Evolutionary conservation across 1,140 invertebrate genomes (phyloP).

Genomic region (Drosophila serrata): DNA sequence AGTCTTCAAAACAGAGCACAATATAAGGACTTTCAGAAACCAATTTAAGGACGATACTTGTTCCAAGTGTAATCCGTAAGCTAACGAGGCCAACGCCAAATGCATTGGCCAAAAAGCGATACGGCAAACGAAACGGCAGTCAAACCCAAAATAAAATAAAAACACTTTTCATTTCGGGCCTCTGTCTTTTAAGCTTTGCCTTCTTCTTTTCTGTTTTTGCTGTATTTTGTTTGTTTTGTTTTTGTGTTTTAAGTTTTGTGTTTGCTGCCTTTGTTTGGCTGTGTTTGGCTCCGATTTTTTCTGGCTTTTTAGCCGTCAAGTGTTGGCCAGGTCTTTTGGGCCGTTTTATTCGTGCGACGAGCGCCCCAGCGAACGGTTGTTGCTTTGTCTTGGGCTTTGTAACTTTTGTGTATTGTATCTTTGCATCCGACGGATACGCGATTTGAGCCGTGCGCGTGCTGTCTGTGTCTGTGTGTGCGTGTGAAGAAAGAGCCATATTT

Average conservation of each 20-base stretch:
- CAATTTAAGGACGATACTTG: neutral
- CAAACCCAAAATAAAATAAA: conserved; percentile 25
- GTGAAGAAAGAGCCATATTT: conserved; percentile 81
- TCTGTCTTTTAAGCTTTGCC: conserved; percentile 6
- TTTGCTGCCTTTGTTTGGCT: conserved; percentile 45
- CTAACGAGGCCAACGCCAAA: conserved; percentile 61
- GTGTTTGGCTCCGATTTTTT: conserved; percentile 56
- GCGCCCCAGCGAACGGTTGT: conserved; percentile 77
- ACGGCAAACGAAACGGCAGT: conserved; percentile 22
- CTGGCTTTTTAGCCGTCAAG: conserved; percentile 51
- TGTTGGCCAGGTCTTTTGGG: conserved; percentile 58
- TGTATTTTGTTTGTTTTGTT: conserved; percentile 25
- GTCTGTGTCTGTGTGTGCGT: conserved; percentile 56
- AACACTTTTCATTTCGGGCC: conserved; percentile 59
- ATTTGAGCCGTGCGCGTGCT: conserved; percentile 45
- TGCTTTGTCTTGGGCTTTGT: conserved; percentile 62
- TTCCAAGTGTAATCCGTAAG: conserved; percentile 20
- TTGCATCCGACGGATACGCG: conserved; percentile 73
- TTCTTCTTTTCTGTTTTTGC: conserved; percentile 22
- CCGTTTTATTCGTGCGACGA: conserved; percentile 77
- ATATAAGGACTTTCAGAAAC: neutral
- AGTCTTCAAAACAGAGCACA: neutral
- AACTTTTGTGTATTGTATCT: conserved; percentile 34
- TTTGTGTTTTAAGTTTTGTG: conserved; percentile 29
- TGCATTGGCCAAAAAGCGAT: conserved; percentile 69